Evolutionary conservation across 2,113 vertebrate genomes (phyloP).

Genomic region (Mormyrus lacerda): DNA sequence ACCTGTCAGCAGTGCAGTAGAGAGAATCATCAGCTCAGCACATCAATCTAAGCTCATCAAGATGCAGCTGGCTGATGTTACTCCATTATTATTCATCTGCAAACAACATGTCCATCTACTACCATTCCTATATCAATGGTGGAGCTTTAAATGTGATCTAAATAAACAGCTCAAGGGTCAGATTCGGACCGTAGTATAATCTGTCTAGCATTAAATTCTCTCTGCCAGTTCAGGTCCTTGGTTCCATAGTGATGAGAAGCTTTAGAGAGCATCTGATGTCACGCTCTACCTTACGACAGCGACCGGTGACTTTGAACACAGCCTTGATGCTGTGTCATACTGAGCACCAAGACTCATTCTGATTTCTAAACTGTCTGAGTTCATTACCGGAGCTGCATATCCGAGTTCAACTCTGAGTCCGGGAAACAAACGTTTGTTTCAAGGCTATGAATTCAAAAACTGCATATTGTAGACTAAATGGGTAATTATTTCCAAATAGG

Average conservation of each 20-base stretch:
- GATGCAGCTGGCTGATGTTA: background rate
- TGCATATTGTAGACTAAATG: background rate
- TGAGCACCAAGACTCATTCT: background rate
- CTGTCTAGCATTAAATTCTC: background rate
- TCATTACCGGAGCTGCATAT: background rate
- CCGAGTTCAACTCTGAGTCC: background rate
- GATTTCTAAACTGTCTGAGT: background rate
- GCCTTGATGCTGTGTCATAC: background rate
- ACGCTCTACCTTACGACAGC: background rate
- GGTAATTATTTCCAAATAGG: background rate
- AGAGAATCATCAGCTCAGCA: background rate
- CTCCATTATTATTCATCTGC: constrained; percentile 5
- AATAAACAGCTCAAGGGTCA: constrained; percentile 11
- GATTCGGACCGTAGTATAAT: background rate
- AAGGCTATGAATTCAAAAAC: background rate
- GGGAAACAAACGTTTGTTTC: background rate
- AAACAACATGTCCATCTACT: background rate
- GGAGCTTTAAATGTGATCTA: constrained; percentile 4
- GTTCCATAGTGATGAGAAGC: background rate
- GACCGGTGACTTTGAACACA: background rate
- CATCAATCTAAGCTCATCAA: background rate
- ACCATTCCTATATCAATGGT: background rate
- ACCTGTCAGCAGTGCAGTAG: background rate
- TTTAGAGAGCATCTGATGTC: background rate
- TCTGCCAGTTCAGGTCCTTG: background rate